Percentiles rank a stretch among this genome's conserved stretches.
Evolutionary conservation across 2,888 invertebrate genomes (phyloP).

Genomic region (Hydriomena furcata): DNA sequence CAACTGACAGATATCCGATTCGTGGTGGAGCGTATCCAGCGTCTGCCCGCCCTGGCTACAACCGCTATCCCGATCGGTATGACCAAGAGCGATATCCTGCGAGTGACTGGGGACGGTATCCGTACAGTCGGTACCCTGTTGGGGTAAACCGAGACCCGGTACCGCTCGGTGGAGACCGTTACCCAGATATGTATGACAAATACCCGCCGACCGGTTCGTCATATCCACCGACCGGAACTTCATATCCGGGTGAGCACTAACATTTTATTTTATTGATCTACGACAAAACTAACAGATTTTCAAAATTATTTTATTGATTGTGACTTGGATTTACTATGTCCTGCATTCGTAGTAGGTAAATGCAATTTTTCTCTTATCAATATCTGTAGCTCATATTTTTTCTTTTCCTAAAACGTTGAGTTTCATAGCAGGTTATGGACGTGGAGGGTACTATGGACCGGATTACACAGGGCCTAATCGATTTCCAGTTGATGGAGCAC

Average conservation of each 20-base stretch:
- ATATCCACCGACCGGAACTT: conserved; percentile 83
- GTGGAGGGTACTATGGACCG: conserved; percentile 69
- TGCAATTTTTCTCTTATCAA: too few species aligned
- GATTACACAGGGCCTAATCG: conserved; percentile 67
- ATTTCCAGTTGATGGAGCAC: conserved; percentile 75
- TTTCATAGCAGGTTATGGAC: conserved; percentile 51
- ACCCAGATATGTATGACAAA: conserved; percentile 79
- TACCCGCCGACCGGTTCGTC: conserved; percentile 81
- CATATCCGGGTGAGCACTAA: conserved; percentile 75
- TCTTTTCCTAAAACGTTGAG: conserved; percentile 16
- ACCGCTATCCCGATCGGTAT: conserved; percentile 78
- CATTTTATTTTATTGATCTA: too few species aligned
- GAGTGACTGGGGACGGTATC: conserved; percentile 73
- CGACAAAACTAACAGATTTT: too few species aligned
- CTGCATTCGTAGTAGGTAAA: too few species aligned
- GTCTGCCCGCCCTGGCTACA: conserved; percentile 56
- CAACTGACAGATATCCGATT: conserved; percentile 64
- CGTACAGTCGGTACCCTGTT: conserved; percentile 71
- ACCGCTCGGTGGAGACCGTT: conserved; percentile 78
- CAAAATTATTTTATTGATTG: too few species aligned
- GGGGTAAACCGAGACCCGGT: conserved; percentile 77
- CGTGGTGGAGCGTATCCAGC: conserved; percentile 59
- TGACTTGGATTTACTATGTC: too few species aligned
- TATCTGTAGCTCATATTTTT: too few species aligned
- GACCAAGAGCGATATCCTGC: conserved; percentile 72